Evolutionary conservation across 2,888 invertebrate genomes (phyloP), one percentile per base, ranked within the genome.

Genomic region (Elmis aenea): DNA sequence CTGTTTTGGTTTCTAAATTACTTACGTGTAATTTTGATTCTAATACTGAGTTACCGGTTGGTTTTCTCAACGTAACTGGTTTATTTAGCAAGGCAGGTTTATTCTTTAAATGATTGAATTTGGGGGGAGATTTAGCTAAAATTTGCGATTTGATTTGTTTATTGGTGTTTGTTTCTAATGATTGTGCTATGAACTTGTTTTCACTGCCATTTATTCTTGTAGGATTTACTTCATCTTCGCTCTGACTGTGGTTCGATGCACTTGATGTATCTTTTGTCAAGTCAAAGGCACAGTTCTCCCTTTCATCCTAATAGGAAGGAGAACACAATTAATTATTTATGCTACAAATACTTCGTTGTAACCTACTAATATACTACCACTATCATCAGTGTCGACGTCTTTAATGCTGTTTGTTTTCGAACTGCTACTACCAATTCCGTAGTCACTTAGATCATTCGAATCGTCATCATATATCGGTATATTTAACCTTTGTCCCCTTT

Each of bases 391-490:
- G 43, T 64, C 64, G 25, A 56, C 59, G 48, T 64, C 64, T 52
- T 62, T 63, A 38, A 59, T 54, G 43, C 61, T 62, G 45, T 64
- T 64, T 20, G 61, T 58, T 46, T 60, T 64, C 8, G 62, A 64
- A 45, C 51, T 50, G 26, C 48, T 52, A 42, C 51, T 52, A 20
- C 64, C 62, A 58, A 88, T 85, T 39, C 88, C 88, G 52, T 88
- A 78, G 67, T 88, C 89, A 57, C 85, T 87, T 48, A 89, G 75
- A 69, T 89, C 88, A 59, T 88, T 87, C 24, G 81, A 76, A 61
- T 89, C 87, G 51, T 88, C 87, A 44, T 81, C 79, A 67, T 86
- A 89, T 52, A 89, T 71, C 2, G 84, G 64, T 54, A 74, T 70
- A 52, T 72, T 74, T 45, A 74, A 64, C 57, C 81, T 80, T 35